Evolutionary conservation across 2,888 invertebrate species (phyloP).

Genomic region (Eurytoma adleriae): DNA sequence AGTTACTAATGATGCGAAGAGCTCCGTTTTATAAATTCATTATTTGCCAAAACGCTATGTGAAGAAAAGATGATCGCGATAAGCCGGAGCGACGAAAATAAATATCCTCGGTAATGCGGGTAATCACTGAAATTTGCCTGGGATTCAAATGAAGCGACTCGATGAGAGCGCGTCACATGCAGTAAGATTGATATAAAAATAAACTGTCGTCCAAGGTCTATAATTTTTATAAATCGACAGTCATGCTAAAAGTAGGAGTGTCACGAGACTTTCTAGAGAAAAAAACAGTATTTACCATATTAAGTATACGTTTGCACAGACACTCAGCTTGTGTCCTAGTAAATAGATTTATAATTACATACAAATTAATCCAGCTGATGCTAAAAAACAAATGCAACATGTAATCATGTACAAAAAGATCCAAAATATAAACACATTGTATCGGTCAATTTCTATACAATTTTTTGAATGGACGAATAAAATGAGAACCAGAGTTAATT

Average conservation of each 20-base stretch:
- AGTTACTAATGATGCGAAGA: conserved; percentile 2
- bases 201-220: neutral
- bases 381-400: no score
- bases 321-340: no score
- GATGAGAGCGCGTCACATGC: neutral
- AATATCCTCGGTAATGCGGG: conserved; percentile 17
- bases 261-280: conserved; percentile 13
- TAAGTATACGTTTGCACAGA: no score
- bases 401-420: no score
- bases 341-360: no score
- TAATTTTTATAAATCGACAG: conserved; percentile 15
- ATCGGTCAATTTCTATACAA: no score
- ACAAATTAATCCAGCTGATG: no score
- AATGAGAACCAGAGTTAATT: no score
- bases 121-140: conserved; percentile 14
- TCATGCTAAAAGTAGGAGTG: neutral
- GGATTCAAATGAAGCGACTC: neutral
- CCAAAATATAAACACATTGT: no score
- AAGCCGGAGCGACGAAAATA: neutral
- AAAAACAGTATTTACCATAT: no score
- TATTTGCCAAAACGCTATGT: neutral
- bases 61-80: conserved; percentile 7
- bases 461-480: no score
- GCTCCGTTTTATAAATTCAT: neutral
- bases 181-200: conserved; percentile 6